These are phyloP conservation scores for Bostrychus sinensis DNA, from an alignment of 2,113 vertebrate genomes.

Conservation along the genomic window DNA sequence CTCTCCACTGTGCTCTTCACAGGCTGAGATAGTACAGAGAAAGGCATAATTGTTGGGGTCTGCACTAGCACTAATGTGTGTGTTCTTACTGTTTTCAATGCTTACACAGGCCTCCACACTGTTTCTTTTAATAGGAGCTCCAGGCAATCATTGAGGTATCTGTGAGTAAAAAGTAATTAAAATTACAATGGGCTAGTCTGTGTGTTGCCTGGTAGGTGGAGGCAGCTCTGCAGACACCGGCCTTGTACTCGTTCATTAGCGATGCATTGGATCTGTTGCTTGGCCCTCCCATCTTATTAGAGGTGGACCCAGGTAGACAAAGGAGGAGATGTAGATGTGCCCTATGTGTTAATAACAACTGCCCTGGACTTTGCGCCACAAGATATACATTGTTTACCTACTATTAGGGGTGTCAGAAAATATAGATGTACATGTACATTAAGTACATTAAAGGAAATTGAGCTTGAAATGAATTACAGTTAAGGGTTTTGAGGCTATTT, in stretches of 20 bases:
- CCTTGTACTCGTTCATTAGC: constrained; percentile 65
- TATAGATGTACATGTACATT: constrained; percentile 1
- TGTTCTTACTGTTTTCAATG: constrained; percentile 57
- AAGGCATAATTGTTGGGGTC: constrained; percentile 44
- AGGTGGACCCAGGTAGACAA: constrained; percentile 42
- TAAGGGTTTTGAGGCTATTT: too few species aligned
- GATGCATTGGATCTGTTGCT: constrained; percentile 60
- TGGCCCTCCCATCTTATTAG: constrained; percentile 61
- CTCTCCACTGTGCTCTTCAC: constrained; percentile 15
- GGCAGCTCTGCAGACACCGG: constrained; percentile 36
- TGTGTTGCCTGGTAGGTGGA: constrained; percentile 39
- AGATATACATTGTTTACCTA: background rate
- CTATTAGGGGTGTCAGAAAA: background rate
- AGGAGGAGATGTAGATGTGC: constrained; percentile 55
- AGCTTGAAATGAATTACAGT: too few species aligned
- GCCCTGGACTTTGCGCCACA: constrained; percentile 21
- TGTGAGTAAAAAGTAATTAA: constrained; percentile 75
- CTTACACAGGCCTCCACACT: constrained; percentile 48
- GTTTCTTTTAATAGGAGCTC: constrained; percentile 71
- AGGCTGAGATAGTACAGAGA: constrained; percentile 13
- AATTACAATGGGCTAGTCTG: constrained; percentile 56
- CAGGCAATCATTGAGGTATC: constrained; percentile 69
- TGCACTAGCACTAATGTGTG: constrained; percentile 59
- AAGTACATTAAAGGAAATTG: too few species aligned
- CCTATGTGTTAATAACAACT: constrained; percentile 62